Evolutionary conservation across 2,797 vertebrate genomes (phyloP).

Genomic region (Setipinna tenuifilis): DNA sequence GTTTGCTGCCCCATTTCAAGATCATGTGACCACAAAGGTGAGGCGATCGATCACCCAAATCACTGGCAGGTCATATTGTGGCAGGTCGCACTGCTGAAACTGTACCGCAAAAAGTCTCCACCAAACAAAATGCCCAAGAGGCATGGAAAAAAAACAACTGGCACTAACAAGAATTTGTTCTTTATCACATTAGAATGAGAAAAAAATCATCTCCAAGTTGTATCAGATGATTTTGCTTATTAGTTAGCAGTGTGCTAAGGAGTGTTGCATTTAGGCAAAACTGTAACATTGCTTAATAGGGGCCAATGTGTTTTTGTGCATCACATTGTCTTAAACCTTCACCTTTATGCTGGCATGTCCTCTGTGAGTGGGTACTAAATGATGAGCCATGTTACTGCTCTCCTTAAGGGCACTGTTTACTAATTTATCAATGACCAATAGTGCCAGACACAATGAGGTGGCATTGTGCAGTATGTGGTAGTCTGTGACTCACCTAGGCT

Average conservation of each 20-base stretch:
- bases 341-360: background rate
- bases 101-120: background rate
- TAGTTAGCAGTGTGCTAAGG: too few species aligned
- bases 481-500: too few species aligned
- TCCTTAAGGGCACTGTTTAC: background rate
- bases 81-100: background rate
- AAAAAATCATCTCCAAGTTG: background rate
- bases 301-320: background rate
- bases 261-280: background rate
- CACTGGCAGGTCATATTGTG: background rate
- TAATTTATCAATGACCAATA: background rate
- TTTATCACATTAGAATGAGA: background rate
- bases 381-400: background rate
- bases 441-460: background rate
- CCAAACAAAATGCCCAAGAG: background rate
- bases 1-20: background rate
- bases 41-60: background rate
- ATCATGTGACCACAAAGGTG: background rate
- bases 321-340: background rate
- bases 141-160: background rate
- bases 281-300: background rate
- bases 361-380: background rate
- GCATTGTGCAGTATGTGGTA: too few species aligned
- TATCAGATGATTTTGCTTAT: background rate
- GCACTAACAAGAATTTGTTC: background rate